These are phyloP conservation scores for Chelon labrosus DNA, from an alignment of 2,797 vertebrate genomes.

Conservation along the genomic window DNA sequence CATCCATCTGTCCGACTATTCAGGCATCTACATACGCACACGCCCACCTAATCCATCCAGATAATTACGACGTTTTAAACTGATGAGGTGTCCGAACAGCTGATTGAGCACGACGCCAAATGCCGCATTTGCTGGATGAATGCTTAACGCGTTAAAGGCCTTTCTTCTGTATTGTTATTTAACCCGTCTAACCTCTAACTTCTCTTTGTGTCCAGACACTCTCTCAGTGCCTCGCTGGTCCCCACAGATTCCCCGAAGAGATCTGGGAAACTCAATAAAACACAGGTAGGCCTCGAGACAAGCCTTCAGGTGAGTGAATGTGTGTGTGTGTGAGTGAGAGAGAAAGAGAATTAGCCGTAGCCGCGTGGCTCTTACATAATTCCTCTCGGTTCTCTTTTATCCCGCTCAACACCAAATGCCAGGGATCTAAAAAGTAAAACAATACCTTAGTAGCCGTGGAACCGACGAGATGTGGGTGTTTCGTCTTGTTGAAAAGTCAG, in stretches of 20 bases:
- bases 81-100: constrained; percentile 24
- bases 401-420: constrained; percentile 49
- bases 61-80: constrained; percentile 19
- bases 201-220: constrained; percentile 86
- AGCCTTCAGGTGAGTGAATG: constrained; percentile 17
- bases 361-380: not conserved
- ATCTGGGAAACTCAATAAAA: constrained; percentile 99
- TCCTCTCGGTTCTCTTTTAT: constrained; percentile 16
- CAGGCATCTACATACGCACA: too few species aligned
- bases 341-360: too few species aligned
- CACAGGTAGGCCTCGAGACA: constrained; percentile 89
- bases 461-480: constrained; percentile 47
- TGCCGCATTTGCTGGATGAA: constrained; percentile 19
- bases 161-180: too few species aligned
- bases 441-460: constrained; percentile 29
- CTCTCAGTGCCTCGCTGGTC: constrained; percentile 99
- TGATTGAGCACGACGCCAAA: constrained; percentile 40
- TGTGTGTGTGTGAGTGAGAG: constrained; percentile 16
- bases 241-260: constrained; percentile 97
- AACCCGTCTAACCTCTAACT: constrained; percentile 7
- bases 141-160: not conserved
- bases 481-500: constrained; percentile 43
- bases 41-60: not conserved
- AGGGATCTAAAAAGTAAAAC: constrained; percentile 62
- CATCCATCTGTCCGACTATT: too few species aligned